Conservation (phyloP, 1,140 invertebrate genomes). For the Brachionus manjavacas region DNA sequence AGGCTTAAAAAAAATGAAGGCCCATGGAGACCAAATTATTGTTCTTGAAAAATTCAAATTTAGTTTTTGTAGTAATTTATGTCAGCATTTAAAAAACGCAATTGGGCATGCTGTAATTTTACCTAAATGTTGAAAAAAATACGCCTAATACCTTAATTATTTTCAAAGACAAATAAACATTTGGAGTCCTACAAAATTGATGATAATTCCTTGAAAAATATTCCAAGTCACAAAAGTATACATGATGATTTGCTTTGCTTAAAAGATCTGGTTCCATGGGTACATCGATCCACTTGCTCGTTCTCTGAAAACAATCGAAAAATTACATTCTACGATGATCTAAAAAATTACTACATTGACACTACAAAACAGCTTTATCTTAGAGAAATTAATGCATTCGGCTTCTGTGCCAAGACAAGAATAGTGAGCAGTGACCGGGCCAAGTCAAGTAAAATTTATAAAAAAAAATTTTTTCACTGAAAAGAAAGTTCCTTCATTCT, state of each 20-base stretch:
- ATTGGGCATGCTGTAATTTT: slow-evolving; percentile 38
- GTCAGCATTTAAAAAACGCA: slow-evolving; percentile 3
- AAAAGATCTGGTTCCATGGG: slow-evolving; percentile 25
- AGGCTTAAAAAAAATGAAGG: slow-evolving; percentile 37
- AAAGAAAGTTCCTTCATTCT: too few relatives aligned
- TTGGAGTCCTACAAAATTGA: slow-evolving; percentile 24
- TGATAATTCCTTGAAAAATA: not conserved
- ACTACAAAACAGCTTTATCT: slow-evolving; percentile 26
- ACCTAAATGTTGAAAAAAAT: not conserved
- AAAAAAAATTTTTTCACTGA: not conserved
- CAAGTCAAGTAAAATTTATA: not conserved
- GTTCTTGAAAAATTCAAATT: slow-evolving; percentile 24
- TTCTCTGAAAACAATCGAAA: slow-evolving; percentile 19
- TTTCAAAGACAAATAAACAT: slow-evolving; percentile 22
- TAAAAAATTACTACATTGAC: slow-evolving; percentile 26
- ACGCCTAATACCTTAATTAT: not conserved
- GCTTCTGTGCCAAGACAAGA: not conserved
- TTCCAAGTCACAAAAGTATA: slow-evolving; percentile 15
- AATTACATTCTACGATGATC: slow-evolving; percentile 17
- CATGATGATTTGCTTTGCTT: not conserved
- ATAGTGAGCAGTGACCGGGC: not conserved
- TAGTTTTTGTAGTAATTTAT: slow-evolving; percentile 19
- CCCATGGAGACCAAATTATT: not conserved
- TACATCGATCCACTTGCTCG: not conserved
- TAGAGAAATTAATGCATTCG: slow-evolving; percentile 12